These are phyloP conservation scores for Andrena minutula DNA, from an alignment of 2,888 invertebrate genomes.

Conservation along the genomic window DNA sequence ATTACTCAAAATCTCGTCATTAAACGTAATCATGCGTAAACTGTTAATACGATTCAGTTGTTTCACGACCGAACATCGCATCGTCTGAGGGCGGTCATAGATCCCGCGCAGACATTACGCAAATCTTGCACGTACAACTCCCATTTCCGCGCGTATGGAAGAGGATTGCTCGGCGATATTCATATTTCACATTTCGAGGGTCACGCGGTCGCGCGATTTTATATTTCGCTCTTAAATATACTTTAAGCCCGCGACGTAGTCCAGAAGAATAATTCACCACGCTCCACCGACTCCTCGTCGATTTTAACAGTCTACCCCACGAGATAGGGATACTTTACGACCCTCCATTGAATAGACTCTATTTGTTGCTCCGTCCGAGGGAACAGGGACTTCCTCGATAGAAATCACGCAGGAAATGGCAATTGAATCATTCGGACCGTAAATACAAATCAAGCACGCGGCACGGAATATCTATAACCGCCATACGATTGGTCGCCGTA, in stretches of 20 bases:
- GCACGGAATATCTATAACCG: no score
- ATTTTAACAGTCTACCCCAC: conserved; percentile 12
- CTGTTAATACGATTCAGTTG: no score
- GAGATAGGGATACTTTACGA: conserved; percentile 11
- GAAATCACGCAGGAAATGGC: background rate
- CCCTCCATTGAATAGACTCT: background rate
- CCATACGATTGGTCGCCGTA: no score
- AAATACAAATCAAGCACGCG: no score
- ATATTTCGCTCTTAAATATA: conserved; percentile 9
- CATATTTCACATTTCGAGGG: conserved; percentile 12
- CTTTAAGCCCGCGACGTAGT: conserved; percentile 13
- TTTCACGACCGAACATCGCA: no score
- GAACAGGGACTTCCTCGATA: conserved; percentile 7
- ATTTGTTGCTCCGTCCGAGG: background rate
- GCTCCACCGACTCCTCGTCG: background rate
- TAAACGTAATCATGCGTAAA: no score
- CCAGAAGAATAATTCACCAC: conserved; percentile 1
- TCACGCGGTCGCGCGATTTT: background rate
- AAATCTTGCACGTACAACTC: conserved; percentile 30
- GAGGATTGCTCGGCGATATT: background rate
- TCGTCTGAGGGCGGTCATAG: no score
- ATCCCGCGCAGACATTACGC: conserved; percentile 1
- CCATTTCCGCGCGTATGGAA: background rate
- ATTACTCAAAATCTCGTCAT: no score
- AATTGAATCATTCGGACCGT: background rate